phyloP scores from a whole-genome alignment of 2,797 vertebrate genomes.

The Cryptoprocta ferox region DNA sequence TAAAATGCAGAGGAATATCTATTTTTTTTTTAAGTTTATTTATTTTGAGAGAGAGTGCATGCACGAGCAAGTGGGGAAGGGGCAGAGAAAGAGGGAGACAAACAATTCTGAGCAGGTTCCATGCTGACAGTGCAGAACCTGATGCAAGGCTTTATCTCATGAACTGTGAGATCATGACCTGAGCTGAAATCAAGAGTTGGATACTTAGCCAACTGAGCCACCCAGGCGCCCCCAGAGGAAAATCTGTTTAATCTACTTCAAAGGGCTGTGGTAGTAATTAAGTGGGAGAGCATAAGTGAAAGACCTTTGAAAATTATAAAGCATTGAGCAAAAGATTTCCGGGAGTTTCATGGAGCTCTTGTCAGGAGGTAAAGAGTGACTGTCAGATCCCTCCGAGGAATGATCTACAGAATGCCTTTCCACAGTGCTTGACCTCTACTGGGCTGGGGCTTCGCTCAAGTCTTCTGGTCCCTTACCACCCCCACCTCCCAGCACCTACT shows the following conservation, averaged over 20 bases:
- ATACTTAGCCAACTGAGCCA: too few relatives aligned
- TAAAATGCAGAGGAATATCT: background rate
- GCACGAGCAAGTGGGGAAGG: too few relatives aligned
- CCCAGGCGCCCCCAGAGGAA: too few relatives aligned
- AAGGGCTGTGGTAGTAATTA: background rate
- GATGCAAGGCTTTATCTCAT: too few relatives aligned
- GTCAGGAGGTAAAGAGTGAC: background rate
- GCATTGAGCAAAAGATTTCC: background rate
- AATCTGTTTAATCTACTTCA: background rate
- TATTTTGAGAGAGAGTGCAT: too few relatives aligned
- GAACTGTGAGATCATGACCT: too few relatives aligned
- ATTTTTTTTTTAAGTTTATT: too few relatives aligned
- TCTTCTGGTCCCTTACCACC: background rate
- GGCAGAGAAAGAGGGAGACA: too few relatives aligned
- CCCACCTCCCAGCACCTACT: background rate
- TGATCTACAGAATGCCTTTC: background rate
- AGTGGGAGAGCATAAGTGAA: background rate
- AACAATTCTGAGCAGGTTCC: too few relatives aligned
- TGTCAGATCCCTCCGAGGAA: background rate
- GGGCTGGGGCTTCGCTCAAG: background rate
- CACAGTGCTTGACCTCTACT: background rate
- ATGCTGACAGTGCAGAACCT: too few relatives aligned
- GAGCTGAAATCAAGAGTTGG: too few relatives aligned
- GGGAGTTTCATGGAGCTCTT: background rate
- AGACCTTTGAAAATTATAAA: background rate